These are phyloP conservation scores for Cyprinodon brontotheroides DNA, from an alignment of 2,113 vertebrate genomes.

Conservation along the genomic window DNA sequence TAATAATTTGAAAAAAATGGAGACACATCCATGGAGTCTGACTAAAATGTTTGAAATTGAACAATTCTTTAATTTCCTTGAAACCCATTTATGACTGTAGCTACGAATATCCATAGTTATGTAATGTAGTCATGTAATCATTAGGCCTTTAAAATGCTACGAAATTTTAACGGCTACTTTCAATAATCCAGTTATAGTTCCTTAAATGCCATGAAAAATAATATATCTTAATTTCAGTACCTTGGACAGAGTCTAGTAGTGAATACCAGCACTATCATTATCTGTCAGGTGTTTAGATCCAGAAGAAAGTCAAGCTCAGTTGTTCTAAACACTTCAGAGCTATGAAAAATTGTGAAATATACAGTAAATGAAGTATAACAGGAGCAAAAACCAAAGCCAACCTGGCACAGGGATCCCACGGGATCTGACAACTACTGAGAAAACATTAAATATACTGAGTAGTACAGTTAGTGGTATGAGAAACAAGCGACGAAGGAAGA, in stretches of 20 bases:
- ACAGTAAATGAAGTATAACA: not conserved
- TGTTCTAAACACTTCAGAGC: no score
- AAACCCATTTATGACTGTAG: not conserved
- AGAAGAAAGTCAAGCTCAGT: not conserved
- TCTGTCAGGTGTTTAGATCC: not conserved
- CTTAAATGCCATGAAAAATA: not conserved
- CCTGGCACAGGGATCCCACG: no score
- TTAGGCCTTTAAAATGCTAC: not conserved
- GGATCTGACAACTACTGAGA: not conserved
- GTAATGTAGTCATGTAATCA: not conserved
- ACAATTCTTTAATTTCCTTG: not conserved
- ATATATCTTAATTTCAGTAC: conserved; percentile 56
- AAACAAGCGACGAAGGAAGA: no score
- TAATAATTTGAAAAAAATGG: not conserved
- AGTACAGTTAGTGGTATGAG: not conserved
- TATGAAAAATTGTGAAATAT: not conserved
- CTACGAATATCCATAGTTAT: not conserved
- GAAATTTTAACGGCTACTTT: not conserved
- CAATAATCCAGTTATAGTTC: not conserved
- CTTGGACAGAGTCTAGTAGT: conserved; percentile 59
- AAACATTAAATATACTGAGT: not conserved
- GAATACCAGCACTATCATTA: not conserved
- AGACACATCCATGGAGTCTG: not conserved
- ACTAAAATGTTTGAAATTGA: not conserved
- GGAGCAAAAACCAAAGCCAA: not conserved